Conservation (phyloP, 1,140 invertebrate genomes). For the Zaprionus inermis region DNA sequence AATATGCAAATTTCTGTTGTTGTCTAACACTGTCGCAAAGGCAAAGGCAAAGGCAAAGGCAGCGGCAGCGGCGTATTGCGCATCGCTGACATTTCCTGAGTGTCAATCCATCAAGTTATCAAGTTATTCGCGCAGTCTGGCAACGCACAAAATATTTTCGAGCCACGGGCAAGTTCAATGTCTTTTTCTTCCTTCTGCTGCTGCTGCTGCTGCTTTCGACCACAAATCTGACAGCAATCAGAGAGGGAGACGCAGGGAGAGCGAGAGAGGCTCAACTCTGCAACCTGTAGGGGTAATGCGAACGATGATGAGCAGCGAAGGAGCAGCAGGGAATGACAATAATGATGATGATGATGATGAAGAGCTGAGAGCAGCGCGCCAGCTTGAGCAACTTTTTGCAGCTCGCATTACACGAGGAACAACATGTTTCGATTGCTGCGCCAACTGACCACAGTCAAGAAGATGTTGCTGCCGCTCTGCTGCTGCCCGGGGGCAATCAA, state of each 20-base stretch:
- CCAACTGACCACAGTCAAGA: constrained; percentile 56
- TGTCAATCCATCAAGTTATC: constrained; percentile 73
- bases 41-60: constrained; percentile 51
- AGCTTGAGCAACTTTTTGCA: constrained; percentile 52
- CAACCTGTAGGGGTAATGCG: constrained; percentile 57
- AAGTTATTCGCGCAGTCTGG: constrained; percentile 21
- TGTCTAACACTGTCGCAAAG: constrained; percentile 63
- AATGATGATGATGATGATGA: constrained; percentile 31
- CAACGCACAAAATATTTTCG: constrained; percentile 19
- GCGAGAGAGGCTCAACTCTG: constrained; percentile 10
- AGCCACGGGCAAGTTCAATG: constrained; percentile 40
- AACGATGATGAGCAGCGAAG: constrained; percentile 28
- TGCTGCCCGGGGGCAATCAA: constrained; percentile 63
- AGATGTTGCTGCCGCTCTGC: constrained; percentile 26
- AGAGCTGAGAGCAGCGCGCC: constrained; percentile 26
- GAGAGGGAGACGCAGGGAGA: constrained; percentile 6
- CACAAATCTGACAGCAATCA: constrained; percentile 64
- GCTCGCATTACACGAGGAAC: constrained; percentile 42
- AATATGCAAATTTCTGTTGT: constrained; percentile 75
- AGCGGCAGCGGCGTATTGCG: constrained; percentile 68
- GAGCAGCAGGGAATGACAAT: constrained; percentile 17
- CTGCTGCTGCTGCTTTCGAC: constrained; percentile 17
- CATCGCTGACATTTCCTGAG: constrained; percentile 73
- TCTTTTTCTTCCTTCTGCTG: constrained; percentile 10
- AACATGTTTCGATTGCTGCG: constrained; percentile 68